Conservation (phyloP, 2,113 vertebrate species). For the Hippolais icterina region DNA sequence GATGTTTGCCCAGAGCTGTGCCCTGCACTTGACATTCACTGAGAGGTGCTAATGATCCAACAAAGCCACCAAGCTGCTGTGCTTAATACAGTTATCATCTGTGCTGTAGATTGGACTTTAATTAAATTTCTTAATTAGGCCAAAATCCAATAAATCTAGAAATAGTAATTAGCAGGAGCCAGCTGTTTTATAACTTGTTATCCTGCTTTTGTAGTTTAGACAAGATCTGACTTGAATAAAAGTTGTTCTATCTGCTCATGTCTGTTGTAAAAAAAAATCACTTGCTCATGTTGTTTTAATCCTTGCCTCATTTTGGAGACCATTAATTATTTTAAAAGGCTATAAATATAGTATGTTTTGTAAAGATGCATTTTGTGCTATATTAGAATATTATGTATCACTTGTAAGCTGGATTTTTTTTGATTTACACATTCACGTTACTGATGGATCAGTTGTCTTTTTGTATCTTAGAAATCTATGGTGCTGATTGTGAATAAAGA, state of each 20-base stretch:
- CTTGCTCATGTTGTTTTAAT: background rate
- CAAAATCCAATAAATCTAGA: background rate
- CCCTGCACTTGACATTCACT: background rate
- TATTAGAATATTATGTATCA: background rate
- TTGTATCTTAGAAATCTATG: background rate
- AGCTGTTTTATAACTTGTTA: background rate
- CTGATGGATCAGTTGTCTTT: background rate
- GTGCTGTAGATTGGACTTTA: background rate
- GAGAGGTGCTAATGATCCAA: background rate
- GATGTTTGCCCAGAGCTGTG: background rate
- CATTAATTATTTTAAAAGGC: background rate
- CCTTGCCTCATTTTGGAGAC: background rate
- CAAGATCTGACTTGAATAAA: background rate
- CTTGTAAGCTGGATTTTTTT: background rate
- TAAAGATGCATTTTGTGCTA: background rate
- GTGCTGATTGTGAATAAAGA: background rate
- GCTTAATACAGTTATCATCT: background rate
- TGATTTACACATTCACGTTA: background rate
- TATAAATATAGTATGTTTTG: background rate
- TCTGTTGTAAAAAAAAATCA: background rate
- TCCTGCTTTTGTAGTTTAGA: background rate
- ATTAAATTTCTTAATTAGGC: constrained; percentile 1
- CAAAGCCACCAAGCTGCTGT: background rate
- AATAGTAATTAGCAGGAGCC: background rate
- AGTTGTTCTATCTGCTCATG: background rate